Conservation (phyloP, 2,888 invertebrate genomes). For the Caenorhabditis sp. region DNA sequence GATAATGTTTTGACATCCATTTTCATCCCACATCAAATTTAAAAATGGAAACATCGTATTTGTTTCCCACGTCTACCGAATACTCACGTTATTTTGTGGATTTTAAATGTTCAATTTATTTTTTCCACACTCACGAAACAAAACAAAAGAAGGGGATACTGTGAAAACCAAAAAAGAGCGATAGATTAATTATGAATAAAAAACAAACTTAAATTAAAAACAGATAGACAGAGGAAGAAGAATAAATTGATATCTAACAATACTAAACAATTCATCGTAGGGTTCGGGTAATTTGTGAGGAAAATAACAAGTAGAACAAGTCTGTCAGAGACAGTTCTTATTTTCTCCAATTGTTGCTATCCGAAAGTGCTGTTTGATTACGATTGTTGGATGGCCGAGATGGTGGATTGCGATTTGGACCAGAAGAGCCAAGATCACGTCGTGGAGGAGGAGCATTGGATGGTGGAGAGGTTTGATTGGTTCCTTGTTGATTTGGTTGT, state of each 20-base stretch:
- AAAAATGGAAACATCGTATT: too few species aligned
- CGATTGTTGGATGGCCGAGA: not conserved
- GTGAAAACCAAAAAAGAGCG: not conserved
- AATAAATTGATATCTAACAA: slow-evolving; percentile 13
- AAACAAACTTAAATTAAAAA: not conserved
- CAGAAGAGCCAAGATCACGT: not conserved
- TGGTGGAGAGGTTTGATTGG: slow-evolving; percentile 12
- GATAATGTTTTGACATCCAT: too few species aligned
- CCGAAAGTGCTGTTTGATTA: slow-evolving; percentile 19
- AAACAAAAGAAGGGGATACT: too few species aligned
- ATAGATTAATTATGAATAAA: not conserved
- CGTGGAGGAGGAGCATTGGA: slow-evolving; percentile 9
- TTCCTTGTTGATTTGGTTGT: not conserved
- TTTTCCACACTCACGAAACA: too few species aligned
- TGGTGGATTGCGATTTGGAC: not conserved
- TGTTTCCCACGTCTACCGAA: too few species aligned
- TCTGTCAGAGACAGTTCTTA: slow-evolving; percentile 16
- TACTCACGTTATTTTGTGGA: too few species aligned
- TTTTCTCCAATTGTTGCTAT: slow-evolving; percentile 39
- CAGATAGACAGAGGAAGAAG: slow-evolving; percentile 6
- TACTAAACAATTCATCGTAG: not conserved
- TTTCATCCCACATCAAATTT: too few species aligned
- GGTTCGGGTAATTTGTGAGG: not conserved
- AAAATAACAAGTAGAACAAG: slow-evolving; percentile 10
- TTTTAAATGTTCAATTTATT: too few species aligned